phyloP scores from a whole-genome alignment of 2,797 vertebrate species.

The Platalea minor region DNA sequence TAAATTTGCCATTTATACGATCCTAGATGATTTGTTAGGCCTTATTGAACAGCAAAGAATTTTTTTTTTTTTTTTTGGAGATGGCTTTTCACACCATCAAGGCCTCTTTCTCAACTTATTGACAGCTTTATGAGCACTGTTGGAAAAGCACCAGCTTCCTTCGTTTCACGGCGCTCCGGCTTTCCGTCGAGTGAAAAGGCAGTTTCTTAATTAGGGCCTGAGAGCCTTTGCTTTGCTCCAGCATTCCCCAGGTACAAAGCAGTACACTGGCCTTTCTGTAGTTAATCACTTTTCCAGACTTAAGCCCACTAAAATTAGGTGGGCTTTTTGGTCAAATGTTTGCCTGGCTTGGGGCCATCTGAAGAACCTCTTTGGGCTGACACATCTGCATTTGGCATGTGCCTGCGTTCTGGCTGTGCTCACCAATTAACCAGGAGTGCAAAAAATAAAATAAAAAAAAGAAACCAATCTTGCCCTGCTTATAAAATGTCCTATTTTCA shows the following conservation, averaged over 20 bases:
- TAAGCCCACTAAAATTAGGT: constrained; percentile 71
- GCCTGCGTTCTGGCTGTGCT: not conserved
- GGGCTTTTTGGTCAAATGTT: constrained; percentile 70
- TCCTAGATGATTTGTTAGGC: constrained; percentile 73
- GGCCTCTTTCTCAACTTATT: constrained; percentile 73
- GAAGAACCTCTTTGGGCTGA: constrained; percentile 64
- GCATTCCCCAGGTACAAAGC: constrained; percentile 70
- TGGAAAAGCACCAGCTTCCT: constrained; percentile 73
- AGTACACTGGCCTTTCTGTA: constrained; percentile 75
- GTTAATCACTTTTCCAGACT: constrained; percentile 87
- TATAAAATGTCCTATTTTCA: not conserved
- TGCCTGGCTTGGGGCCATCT: constrained; percentile 73
- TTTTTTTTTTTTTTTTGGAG: constrained; percentile 46
- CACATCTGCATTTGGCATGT: constrained; percentile 70
- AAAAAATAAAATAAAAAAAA: not conserved
- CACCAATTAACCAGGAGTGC: constrained; percentile 22
- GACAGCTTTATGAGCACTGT: constrained; percentile 78
- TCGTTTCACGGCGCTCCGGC: constrained; percentile 39
- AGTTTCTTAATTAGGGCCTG: constrained; percentile 85
- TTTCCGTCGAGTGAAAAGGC: constrained; percentile 64
- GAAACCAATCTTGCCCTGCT: not conserved
- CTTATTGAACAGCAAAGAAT: constrained; percentile 72
- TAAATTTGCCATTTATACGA: constrained; percentile 73
- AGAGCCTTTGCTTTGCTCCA: constrained; percentile 80
- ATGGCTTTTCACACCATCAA: constrained; percentile 72